phyloP scores from a whole-genome alignment of 2,113 vertebrate species.

The Eptesicus fuscus region DNA sequence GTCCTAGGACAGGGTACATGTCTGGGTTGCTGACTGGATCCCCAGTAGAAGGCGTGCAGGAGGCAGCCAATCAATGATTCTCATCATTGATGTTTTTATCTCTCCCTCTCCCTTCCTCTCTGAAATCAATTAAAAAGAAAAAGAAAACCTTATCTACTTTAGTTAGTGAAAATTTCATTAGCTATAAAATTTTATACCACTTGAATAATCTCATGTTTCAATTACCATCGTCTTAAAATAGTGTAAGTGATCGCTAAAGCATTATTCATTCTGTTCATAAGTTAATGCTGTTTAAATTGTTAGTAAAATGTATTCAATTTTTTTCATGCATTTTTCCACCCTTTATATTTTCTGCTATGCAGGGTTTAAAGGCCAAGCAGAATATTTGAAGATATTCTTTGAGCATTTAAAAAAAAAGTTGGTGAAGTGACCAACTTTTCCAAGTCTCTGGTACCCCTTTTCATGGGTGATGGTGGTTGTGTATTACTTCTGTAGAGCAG shows the following conservation, averaged over 20 bases:
- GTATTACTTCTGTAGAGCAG: neutral
- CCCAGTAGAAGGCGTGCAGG: too few relatives aligned
- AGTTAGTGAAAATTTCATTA: slow-evolving; percentile 11
- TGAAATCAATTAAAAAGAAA: too few relatives aligned
- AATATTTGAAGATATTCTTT: neutral
- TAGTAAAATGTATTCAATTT: slow-evolving; percentile 3
- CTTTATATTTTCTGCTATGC: neutral
- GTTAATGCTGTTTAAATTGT: slow-evolving; percentile 30
- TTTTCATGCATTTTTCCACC: neutral
- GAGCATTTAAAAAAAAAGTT: neutral
- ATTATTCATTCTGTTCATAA: slow-evolving; percentile 51
- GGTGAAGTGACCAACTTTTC: neutral
- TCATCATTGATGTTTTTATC: too few relatives aligned
- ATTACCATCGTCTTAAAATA: slow-evolving; percentile 51
- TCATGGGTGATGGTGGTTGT: neutral
- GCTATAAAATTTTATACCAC: slow-evolving; percentile 10
- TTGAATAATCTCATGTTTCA: slow-evolving; percentile 49
- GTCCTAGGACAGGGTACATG: too few relatives aligned
- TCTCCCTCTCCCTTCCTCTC: too few relatives aligned
- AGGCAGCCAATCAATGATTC: too few relatives aligned
- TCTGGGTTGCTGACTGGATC: too few relatives aligned
- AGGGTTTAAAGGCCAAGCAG: neutral
- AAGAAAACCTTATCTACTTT: neutral
- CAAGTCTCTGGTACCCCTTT: neutral
- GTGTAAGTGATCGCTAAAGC: neutral